Percentiles rank a stretch among this genome's conserved stretches.
Conservation (phyloP, 2,797 vertebrate species). For the Poeciliopsis paucimaculata region DNA sequence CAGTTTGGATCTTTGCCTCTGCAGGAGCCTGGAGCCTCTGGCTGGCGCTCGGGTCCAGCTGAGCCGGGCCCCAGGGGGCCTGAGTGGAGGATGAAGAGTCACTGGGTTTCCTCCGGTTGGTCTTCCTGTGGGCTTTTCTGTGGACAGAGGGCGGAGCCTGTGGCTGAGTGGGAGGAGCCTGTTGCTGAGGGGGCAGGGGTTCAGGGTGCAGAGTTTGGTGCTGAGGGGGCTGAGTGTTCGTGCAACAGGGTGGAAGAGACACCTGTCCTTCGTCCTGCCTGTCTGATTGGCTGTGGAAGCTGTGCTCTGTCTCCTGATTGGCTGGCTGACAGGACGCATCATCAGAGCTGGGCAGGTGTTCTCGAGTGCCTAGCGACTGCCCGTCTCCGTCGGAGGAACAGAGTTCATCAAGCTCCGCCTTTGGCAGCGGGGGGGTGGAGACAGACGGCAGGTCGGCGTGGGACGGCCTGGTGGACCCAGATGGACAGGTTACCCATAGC, state of each 20-base stretch:
- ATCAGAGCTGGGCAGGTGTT: constrained; percentile 71
- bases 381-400: constrained; percentile 59
- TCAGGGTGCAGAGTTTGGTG: constrained; percentile 13
- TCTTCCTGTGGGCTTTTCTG: constrained; percentile 81
- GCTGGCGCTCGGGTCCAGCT: not conserved
- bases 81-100: constrained; percentile 41
- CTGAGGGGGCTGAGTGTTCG: not conserved
- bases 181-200: not conserved
- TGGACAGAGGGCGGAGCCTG: constrained; percentile 49
- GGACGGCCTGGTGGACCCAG: constrained; percentile 77
- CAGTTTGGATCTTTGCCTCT: not conserved
- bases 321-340: constrained; percentile 46
- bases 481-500: not conserved
- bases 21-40: not conserved
- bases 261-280: not conserved
- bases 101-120: constrained; percentile 72
- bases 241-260: not conserved
- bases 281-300: constrained; percentile 19
- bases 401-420: constrained; percentile 70
- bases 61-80: constrained; percentile 38
- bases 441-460: constrained; percentile 83
- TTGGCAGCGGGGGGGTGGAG: constrained; percentile 66
- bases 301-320: constrained; percentile 18
- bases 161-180: not conserved
- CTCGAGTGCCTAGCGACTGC: constrained; percentile 59